phyloP scores from a whole-genome alignment of 2,113 vertebrate species.

The Rhabdornis inornatus region DNA sequence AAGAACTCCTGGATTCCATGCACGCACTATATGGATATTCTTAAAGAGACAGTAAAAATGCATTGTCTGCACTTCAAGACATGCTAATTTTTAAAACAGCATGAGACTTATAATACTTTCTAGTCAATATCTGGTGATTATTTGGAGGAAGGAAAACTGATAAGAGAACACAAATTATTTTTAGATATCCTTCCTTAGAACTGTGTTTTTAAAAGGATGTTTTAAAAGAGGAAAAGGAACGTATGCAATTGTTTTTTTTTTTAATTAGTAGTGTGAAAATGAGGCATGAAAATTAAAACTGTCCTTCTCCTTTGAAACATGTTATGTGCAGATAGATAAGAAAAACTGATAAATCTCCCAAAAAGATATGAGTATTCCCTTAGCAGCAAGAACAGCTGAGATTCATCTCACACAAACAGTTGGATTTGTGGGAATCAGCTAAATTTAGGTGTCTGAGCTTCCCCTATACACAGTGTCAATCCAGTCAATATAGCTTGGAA shows the following conservation, averaged over 20 bases:
- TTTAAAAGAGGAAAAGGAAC: neutral
- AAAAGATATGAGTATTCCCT: neutral
- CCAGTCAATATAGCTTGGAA: neutral
- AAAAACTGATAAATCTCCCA: neutral
- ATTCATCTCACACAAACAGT: neutral
- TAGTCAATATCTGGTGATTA: neutral
- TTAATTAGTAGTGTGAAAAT: neutral
- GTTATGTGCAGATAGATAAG: neutral
- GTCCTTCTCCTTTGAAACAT: neutral
- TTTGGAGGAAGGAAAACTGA: neutral
- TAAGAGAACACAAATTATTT: neutral
- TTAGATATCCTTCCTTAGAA: neutral
- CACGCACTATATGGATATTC: accelerated
- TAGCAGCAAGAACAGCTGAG: neutral
- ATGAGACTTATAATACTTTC: neutral
- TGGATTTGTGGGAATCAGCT: neutral
- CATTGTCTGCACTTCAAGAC: neutral
- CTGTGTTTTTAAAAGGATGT: neutral
- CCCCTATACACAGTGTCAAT: neutral
- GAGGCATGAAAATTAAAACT: neutral
- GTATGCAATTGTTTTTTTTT: neutral
- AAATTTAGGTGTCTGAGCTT: neutral
- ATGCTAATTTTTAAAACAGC: neutral
- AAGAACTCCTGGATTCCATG: neutral
- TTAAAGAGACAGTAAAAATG: neutral